phyloP scores from a whole-genome alignment of 2,113 vertebrate genomes.

The Actenoides lindsayi region DNA sequence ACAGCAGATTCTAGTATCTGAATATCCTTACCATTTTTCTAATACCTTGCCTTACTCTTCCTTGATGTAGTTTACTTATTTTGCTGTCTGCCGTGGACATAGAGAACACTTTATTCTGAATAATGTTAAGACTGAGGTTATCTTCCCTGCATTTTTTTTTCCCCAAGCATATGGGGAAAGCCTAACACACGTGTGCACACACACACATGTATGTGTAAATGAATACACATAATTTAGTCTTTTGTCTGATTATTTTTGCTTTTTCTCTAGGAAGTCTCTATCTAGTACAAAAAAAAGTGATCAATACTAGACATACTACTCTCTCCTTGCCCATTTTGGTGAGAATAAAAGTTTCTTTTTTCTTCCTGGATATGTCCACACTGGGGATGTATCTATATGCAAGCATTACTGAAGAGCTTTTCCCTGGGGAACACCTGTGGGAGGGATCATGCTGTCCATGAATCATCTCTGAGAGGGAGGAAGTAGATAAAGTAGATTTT shows the following conservation, averaged over 20 bases:
- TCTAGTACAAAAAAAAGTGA: not conserved
- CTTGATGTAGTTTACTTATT: not conserved
- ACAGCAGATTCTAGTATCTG: not conserved
- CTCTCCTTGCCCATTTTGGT: not conserved
- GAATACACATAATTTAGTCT: not conserved
- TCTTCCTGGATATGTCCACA: not conserved
- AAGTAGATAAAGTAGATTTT: not conserved
- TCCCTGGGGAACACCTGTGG: not conserved
- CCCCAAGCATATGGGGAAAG: not conserved
- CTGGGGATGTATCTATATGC: too few relatives aligned
- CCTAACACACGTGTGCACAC: rapidly evolving
- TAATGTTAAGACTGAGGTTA: not conserved
- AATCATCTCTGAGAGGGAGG: not conserved
- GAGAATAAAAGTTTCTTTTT: not conserved
- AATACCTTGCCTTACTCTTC: not conserved
- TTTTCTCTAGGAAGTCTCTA: not conserved
- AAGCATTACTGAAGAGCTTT: not conserved
- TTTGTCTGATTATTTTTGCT: not conserved
- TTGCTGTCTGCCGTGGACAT: not conserved
- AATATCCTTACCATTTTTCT: not conserved
- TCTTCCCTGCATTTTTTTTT: not conserved
- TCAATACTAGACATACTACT: not conserved
- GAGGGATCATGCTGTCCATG: not conserved
- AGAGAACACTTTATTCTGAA: not conserved
- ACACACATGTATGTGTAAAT: rapidly evolving